Percentiles rank a stretch among this genome's conserved stretches.
These are phyloP conservation scores for Ptiloglossa arizonensis DNA, from an alignment of 1,140 invertebrate species.

Conservation along the genomic window DNA sequence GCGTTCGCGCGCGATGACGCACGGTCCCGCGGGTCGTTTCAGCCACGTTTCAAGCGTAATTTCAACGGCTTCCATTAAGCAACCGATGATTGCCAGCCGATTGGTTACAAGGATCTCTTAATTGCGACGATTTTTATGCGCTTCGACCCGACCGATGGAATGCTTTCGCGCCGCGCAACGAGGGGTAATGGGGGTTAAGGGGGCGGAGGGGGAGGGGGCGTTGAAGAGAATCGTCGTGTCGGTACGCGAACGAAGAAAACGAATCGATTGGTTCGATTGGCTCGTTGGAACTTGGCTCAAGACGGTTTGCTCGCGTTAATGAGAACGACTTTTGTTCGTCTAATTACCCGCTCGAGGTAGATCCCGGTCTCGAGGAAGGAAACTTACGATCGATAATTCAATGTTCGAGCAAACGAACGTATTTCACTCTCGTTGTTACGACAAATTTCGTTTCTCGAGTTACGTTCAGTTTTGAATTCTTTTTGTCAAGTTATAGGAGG, in stretches of 20 bases:
- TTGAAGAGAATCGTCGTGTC: background rate
- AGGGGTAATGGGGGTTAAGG: too few species aligned
- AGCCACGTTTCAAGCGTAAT: slow-evolving; percentile 1
- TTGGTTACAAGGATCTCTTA: slow-evolving; percentile 45
- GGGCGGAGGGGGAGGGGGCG: background rate
- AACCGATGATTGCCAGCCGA: slow-evolving; percentile 9
- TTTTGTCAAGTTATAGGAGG: too few species aligned
- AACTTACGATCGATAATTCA: too few species aligned
- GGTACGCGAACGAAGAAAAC: background rate
- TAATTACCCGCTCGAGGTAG: background rate
- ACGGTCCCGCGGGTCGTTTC: background rate
- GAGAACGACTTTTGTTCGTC: background rate
- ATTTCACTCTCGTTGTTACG: too few species aligned
- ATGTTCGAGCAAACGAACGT: too few species aligned
- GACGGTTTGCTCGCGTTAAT: background rate
- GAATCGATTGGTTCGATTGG: background rate
- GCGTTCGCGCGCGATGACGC: slow-evolving; percentile 28
- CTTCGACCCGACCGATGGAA: background rate
- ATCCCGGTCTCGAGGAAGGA: too few species aligned
- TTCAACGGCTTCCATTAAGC: slow-evolving; percentile 28
- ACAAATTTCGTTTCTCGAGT: too few species aligned
- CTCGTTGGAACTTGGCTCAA: background rate
- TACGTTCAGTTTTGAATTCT: too few species aligned
- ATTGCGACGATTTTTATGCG: slow-evolving; percentile 45
- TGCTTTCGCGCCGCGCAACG: background rate